Evolutionary conservation across 2,888 invertebrate species (phyloP).

Genomic region (Bellardia bayeri): DNA sequence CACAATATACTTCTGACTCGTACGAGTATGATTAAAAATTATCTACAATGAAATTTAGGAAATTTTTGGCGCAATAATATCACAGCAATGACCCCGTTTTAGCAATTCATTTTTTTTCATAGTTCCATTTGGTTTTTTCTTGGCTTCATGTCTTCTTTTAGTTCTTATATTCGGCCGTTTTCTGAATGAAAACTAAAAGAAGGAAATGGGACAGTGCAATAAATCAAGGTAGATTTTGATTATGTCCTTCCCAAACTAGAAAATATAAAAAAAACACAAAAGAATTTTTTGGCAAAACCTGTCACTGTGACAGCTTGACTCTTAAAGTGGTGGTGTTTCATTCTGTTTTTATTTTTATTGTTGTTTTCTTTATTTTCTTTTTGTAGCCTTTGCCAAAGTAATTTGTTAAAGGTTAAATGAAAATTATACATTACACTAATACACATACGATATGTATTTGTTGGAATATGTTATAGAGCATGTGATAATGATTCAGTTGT

Average conservation of each 20-base stretch:
- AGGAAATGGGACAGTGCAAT: constrained; percentile 64
- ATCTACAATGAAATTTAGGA: constrained; percentile 62
- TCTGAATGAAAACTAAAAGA: constrained; percentile 2
- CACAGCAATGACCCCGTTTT: constrained; percentile 64
- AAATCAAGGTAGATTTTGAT: constrained; percentile 71
- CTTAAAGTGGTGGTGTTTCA: constrained; percentile 47
- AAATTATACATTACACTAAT: constrained; percentile 34
- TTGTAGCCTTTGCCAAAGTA: constrained; percentile 54
- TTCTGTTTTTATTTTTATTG: constrained; percentile 12
- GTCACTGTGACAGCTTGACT: constrained; percentile 67
- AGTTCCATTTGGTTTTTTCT: constrained; percentile 28
- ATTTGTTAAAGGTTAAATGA: constrained; percentile 65
- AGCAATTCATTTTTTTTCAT: neutral
- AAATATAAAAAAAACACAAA: constrained; percentile 11
- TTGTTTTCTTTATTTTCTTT: constrained; percentile 21
- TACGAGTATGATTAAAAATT: constrained; percentile 47
- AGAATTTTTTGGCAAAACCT: constrained; percentile 67
- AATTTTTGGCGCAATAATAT: constrained; percentile 71
- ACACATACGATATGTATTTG: neutral
- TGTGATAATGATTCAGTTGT: no score
- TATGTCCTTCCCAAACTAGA: constrained; percentile 42
- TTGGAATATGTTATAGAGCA: no score
- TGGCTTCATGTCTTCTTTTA: no score
- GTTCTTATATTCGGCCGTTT: constrained; percentile 15
- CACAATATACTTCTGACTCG: neutral